Base-by-base conservation (phyloP, 2,113 vertebrate species). In the Ailurus styani region DNA sequence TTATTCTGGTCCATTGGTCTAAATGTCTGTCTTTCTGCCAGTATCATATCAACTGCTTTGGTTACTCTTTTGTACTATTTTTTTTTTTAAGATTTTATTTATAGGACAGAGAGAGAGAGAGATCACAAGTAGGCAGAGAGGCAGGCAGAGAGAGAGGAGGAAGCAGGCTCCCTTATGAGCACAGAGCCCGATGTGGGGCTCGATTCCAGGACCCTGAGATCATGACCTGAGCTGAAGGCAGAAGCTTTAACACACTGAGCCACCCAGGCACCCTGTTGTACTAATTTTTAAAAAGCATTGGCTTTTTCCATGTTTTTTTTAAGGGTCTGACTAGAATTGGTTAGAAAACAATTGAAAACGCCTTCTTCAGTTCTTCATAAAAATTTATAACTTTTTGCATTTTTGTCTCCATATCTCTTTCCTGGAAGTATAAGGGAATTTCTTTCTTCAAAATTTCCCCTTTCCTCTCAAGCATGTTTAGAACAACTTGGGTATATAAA, bases 391-490 rank as follows among this genome's bases (percentile, higher is more conserved):
- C 54, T 31, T 95, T 52, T 92, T 60, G 6, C 23, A 82, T 97
- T 97, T 98, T 94, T 62, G 15, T 91, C 27, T 85, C 21, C 5
- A 73, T 70, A 7, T 52, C 50, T 81, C 47, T 86, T 88, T 47
- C n/a, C 29, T 2, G 4, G 31, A 73, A 86, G n/a, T 88, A 0
- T 42, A 72, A 88, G 60, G 40, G 47, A 79, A 77, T 94, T 95
- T 94, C 42, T 83, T 89, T 42, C 66, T 93, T 94, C n/a, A n/a
- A n/a, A n/a, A n/a, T n/a, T 79, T 87, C 87, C 23, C 17, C 50
- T 88, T 95, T 84, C 25, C 47, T 73, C 47, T 93, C 29, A 90
- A 64, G 42, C 18, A 42, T 93, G 62, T 97, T 87, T 93, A 62
- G 34, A 79, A 84, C 62, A 93, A 75, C 73, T 45, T 70, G 40